A percentile compares a stretch with the other conserved stretches of the same genome.
These are phyloP conservation scores for Antheraea assamensis DNA, from an alignment of 2,888 invertebrate genomes.

Conservation along the genomic window DNA sequence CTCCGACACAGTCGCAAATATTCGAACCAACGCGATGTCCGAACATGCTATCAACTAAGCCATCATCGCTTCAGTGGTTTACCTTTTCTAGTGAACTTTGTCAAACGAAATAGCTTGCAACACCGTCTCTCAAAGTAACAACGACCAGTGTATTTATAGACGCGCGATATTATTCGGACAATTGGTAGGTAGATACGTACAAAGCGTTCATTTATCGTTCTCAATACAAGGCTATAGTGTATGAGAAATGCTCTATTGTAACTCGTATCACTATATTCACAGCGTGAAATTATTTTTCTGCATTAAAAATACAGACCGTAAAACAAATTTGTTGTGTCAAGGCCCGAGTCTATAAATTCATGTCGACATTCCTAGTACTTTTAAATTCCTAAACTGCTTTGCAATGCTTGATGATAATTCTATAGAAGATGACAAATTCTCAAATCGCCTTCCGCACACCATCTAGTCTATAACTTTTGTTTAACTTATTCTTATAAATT, in stretches of 20 bases:
- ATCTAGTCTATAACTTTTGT: too few species aligned
- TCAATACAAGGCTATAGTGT: neutral
- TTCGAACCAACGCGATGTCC: too few species aligned
- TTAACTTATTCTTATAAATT: too few species aligned
- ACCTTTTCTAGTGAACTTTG: neutral
- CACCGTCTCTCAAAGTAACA: neutral
- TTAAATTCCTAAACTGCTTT: too few species aligned
- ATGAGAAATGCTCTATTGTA: slow-evolving; percentile 9
- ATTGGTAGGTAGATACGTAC: slow-evolving; percentile 6
- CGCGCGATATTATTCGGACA: slow-evolving; percentile 9
- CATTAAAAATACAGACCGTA: neutral
- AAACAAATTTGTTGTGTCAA: neutral
- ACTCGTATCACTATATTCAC: neutral
- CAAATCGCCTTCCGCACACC: too few species aligned
- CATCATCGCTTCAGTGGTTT: too few species aligned
- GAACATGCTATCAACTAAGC: too few species aligned
- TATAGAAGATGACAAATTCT: too few species aligned
- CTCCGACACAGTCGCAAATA: too few species aligned
- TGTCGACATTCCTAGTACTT: too few species aligned
- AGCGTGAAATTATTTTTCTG: neutral
- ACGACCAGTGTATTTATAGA: slow-evolving; percentile 9
- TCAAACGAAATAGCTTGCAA: neutral
- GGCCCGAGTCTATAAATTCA: neutral
- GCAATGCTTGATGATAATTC: too few species aligned
- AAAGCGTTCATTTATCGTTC: slow-evolving; percentile 6